A percentile compares a stretch with the other conserved stretches of the same genome.
phyloP scores from a whole-genome alignment of 2,113 vertebrate genomes.

The Pyrgilauda ruficollis region DNA sequence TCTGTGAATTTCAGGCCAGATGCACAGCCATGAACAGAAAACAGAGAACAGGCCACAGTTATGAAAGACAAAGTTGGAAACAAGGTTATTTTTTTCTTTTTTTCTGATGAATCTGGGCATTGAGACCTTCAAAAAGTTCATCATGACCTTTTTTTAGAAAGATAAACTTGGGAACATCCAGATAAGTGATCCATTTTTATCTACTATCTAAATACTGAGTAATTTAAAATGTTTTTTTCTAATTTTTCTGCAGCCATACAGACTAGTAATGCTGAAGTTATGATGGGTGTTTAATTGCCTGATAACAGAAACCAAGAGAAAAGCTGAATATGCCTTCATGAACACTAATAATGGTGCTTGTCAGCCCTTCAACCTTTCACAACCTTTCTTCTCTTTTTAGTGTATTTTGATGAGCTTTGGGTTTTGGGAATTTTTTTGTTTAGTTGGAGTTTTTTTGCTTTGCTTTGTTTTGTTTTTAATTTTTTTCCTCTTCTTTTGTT shows the following conservation, averaged over 20 bases:
- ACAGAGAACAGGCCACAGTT: too few relatives aligned
- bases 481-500: background rate
- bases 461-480: accelerated
- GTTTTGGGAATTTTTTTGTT: background rate
- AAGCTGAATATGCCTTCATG: background rate
- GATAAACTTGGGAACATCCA: background rate
- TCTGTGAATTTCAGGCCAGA: background rate
- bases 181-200: background rate
- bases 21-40: background rate
- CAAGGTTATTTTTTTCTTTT: background rate
- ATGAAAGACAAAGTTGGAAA: background rate
- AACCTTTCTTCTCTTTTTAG: background rate
- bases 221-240: background rate
- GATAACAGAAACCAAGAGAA: background rate
- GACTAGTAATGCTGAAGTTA: background rate
- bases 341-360: background rate
- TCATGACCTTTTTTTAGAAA: background rate
- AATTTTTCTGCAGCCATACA: background rate
- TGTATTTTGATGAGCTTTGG: background rate
- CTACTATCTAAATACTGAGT: background rate
- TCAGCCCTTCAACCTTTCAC: background rate
- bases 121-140: background rate
- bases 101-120: background rate
- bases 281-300: background rate
- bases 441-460: accelerated